These are phyloP conservation scores for Drosophila mojavensis DNA, from an alignment of 1,140 invertebrate species.

Conservation along the genomic window DNA sequence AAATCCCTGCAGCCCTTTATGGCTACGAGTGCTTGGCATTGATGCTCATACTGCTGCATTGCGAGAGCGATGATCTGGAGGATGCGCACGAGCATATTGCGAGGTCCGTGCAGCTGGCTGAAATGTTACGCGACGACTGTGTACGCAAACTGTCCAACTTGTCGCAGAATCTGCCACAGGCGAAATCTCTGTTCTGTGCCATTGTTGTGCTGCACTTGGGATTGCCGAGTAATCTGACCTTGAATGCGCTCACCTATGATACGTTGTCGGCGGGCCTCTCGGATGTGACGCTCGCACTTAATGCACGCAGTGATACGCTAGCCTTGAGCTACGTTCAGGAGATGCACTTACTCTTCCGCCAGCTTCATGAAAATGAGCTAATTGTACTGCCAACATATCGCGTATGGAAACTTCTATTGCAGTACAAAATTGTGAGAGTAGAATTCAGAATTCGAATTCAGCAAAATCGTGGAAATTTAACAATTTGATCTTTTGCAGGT, in stretches of 20 bases:
- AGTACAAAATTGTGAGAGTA: conserved; percentile 43
- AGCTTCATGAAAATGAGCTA: conserved; percentile 10
- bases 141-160: conserved; percentile 13
- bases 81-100: background rate
- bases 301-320: background rate
- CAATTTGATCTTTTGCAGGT: conserved; percentile 10
- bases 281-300: background rate
- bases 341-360: conserved; percentile 48
- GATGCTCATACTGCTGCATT: conserved; percentile 35
- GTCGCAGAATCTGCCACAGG: conserved; percentile 9
- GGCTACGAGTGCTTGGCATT: conserved; percentile 58
- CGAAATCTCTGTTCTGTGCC: conserved; percentile 47
- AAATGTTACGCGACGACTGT: conserved; percentile 37
- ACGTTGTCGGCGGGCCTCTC: conserved; percentile 26
- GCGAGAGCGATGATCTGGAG: background rate
- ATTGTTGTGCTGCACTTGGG: conserved; percentile 34
- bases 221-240: conserved; percentile 1
- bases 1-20: conserved; percentile 28
- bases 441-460: background rate
- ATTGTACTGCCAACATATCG: conserved; percentile 42
- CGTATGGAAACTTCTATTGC: conserved; percentile 55
- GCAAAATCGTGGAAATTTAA: background rate
- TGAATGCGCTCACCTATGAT: conserved; percentile 35
- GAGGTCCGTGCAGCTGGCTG: conserved; percentile 11
- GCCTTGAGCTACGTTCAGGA: conserved; percentile 17